Conservation (phyloP, 1,140 invertebrate species). For the Ptiloglossa arizonensis region DNA sequence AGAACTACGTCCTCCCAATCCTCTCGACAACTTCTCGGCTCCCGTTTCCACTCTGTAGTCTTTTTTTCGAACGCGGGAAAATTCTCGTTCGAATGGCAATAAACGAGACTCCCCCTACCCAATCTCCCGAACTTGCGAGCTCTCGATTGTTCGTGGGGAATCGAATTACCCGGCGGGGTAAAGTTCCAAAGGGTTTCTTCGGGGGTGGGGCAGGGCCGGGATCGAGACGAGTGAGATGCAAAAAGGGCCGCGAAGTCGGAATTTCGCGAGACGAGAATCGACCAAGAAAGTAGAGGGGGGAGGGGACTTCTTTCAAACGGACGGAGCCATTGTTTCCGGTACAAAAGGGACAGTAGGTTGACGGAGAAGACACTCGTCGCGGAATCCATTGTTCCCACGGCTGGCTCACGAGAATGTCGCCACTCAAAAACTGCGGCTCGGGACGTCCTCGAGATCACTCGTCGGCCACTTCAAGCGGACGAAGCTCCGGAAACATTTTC, state of each 20-base stretch:
- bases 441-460: constrained; percentile 15
- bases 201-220: background rate
- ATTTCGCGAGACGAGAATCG: background rate
- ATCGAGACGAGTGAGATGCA: background rate
- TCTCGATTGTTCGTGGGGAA: constrained; percentile 3
- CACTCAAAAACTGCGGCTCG: constrained; percentile 25
- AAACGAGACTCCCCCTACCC: no score
- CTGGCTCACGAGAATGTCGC: constrained; percentile 8
- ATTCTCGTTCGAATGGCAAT: no score
- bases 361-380: constrained; percentile 15
- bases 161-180: constrained; percentile 13
- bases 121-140: no score
- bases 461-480: background rate
- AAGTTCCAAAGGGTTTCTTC: background rate
- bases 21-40: no score
- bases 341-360: constrained; percentile 29
- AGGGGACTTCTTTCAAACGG: background rate
- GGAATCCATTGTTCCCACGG: constrained; percentile 21
- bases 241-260: constrained; percentile 6
- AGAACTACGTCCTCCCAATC: no score
- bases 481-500: constrained; percentile 2
- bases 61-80: no score
- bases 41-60: no score
- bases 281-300: no score
- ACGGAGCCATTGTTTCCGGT: constrained; percentile 21